These are phyloP conservation scores for Pandemis cinnamomeana DNA, from an alignment of 2,888 invertebrate genomes.

Conservation along the genomic window DNA sequence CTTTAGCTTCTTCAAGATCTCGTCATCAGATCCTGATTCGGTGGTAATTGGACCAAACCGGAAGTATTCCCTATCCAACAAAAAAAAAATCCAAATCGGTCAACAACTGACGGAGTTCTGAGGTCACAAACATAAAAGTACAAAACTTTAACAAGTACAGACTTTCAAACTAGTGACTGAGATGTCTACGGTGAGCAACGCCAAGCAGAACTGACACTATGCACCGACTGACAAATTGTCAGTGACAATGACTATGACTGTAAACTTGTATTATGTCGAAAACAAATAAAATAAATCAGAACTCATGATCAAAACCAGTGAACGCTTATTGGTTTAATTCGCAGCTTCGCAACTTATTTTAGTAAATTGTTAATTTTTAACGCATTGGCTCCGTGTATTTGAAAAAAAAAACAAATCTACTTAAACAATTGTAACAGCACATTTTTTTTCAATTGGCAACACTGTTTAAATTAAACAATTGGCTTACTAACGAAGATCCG, in stretches of 20 bases:
- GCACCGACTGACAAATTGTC: no score
- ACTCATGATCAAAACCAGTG: constrained; percentile 7
- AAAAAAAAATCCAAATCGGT: no score
- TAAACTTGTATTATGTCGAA: no score
- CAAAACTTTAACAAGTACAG: no score
- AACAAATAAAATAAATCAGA: not conserved
- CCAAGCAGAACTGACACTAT: not conserved
- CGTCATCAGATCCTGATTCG: no score
- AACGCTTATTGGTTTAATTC: not conserved
- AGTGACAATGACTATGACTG: no score
- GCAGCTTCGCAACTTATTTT: constrained; percentile 21
- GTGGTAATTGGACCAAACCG: no score
- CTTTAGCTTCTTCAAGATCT: no score
- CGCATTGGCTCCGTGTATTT: constrained; percentile 22
- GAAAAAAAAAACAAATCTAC: not conserved
- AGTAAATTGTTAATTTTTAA: constrained; percentile 3
- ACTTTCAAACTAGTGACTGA: no score
- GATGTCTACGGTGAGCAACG: not conserved
- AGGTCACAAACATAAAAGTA: no score
- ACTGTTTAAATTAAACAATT: constrained; percentile 13
- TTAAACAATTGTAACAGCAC: not conserved
- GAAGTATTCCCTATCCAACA: no score
- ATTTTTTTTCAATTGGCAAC: not conserved
- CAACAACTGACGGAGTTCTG: no score
- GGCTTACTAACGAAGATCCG: constrained; percentile 26